A percentile compares a stretch with the other conserved stretches of the same genome.
phyloP scores from a whole-genome alignment of 1,140 invertebrate species.

The Wasmannia auropunctata region DNA sequence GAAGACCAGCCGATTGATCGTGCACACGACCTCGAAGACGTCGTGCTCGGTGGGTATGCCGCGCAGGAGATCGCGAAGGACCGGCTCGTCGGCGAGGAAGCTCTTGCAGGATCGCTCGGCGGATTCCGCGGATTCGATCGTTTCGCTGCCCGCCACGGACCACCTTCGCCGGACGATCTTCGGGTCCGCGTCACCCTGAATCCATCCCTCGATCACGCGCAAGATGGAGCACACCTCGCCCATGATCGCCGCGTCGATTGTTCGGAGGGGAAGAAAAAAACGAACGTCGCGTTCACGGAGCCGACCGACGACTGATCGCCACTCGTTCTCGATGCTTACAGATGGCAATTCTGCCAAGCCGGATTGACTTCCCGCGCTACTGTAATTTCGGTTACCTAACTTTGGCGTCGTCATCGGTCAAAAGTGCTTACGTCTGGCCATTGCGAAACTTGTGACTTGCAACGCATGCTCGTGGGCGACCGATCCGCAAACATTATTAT shows the following conservation, averaged over 20 bases:
- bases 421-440: slow-evolving; percentile 46
- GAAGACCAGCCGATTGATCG: slow-evolving; percentile 73
- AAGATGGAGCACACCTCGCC: slow-evolving; percentile 53
- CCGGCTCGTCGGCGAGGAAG: slow-evolving; percentile 57
- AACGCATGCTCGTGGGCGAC: not conserved
- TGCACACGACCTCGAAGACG: slow-evolving; percentile 65
- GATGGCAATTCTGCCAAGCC: not conserved
- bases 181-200: not conserved
- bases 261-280: slow-evolving; percentile 41
- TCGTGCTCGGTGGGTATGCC: slow-evolving; percentile 58
- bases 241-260: slow-evolving; percentile 39
- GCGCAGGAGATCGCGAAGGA: slow-evolving; percentile 66
- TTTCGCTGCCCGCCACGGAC: not conserved
- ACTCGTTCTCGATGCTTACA: not conserved
- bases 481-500: not conserved
- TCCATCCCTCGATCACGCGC: slow-evolving; percentile 24
- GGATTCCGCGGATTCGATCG: not conserved
- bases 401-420: slow-evolving; percentile 71
- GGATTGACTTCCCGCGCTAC: slow-evolving; percentile 26
- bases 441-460: slow-evolving; percentile 60
- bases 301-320: slow-evolving; percentile 57
- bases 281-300: slow-evolving; percentile 34
- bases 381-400: slow-evolving; percentile 69
- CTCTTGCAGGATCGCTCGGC: slow-evolving; percentile 1
- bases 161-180: not conserved